Evolutionary conservation across 2,888 invertebrate species (phyloP), one percentile per base, ranked within the genome.

Genomic region (Xestia sexstrigata): DNA sequence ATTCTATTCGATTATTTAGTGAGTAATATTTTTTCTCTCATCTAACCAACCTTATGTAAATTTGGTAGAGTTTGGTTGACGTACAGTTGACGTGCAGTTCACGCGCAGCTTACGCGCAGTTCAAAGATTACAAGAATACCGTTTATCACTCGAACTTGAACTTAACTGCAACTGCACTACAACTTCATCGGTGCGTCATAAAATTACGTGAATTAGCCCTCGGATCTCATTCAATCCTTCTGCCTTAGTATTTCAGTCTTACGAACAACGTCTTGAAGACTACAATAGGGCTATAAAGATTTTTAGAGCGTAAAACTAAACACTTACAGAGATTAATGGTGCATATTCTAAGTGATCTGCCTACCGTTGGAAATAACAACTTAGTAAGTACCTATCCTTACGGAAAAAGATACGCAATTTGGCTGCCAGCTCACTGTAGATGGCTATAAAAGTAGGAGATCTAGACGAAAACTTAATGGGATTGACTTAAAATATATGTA

Each of bases 261-360:
- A 52, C 45, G 1, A 39, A 78, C 9, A 11, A 76, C 39, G 30
- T 49, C 42, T 81, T 39, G 17, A 68, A 79, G 47, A 71, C 49
- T 49, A 49, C 60, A 84, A 84, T 73, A 35, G 60, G 45, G 42
- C 47, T 62, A 62, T 84, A 58, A 73, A 47, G 35, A 11, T 39
- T 84, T 71, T 65, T 73, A 75, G 70, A 74, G 52, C 75, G 85
- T 71, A 60, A n/a, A 70, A 84, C 30, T 62, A 62, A 30, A 42
- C 47, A 55, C 62, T 74, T 65, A 35, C 15, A 30, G n/a, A 15
- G 9, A 49, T 49, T 55, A 82, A 67, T 82, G 55, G 75, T 15
- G 79, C 47, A 52, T 68, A n/a, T 7, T n/a, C 20, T 60, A 52
- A 26, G 11, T 47, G 35, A 39, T 62, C 26, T 62, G 45, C n/a